Percentiles rank a stretch among this genome's conserved stretches.
Evolutionary conservation across 2,113 vertebrate genomes (phyloP).

Genomic region (Phocoena sinus): DNA sequence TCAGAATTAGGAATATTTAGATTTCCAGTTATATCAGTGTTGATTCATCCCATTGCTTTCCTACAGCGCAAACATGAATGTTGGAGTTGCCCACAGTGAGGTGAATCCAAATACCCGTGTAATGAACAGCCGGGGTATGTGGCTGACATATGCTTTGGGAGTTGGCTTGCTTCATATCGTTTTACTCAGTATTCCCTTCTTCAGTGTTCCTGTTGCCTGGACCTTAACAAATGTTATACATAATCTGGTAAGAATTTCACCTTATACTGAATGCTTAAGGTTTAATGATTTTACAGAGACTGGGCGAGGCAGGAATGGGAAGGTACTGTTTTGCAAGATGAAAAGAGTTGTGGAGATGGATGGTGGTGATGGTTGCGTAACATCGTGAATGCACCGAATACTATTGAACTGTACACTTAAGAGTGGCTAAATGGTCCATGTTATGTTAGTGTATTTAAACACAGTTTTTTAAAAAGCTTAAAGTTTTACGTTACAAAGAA

Average conservation of each 20-base stretch:
- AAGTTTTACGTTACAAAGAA: background rate
- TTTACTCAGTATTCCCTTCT: slow-evolving; percentile 97
- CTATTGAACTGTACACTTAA: background rate
- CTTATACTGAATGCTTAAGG: background rate
- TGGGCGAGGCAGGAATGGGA: background rate
- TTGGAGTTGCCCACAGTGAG: slow-evolving; percentile 98
- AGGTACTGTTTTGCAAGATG: background rate
- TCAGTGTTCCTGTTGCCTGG: slow-evolving; percentile 96
- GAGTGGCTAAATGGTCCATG: background rate
- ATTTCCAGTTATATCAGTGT: background rate
- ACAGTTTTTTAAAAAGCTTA: slow-evolving; percentile 10
- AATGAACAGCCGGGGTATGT: slow-evolving; percentile 98
- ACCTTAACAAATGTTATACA: slow-evolving; percentile 98
- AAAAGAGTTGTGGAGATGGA: background rate
- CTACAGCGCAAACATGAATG: slow-evolving; percentile 90
- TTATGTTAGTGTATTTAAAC: slow-evolving; percentile 7
- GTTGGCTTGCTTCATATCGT: slow-evolving; percentile 97
- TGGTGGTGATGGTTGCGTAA: background rate
- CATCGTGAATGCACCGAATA: background rate
- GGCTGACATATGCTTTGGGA: slow-evolving; percentile 94
- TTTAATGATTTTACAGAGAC: background rate
- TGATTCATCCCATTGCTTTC: slow-evolving; percentile 53
- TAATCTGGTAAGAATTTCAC: slow-evolving; percentile 90
- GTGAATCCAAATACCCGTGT: slow-evolving; percentile 98
- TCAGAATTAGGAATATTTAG: background rate